Conservation (phyloP, 64 coral and sea anemone genomes). For the Porites lutea region DNA sequence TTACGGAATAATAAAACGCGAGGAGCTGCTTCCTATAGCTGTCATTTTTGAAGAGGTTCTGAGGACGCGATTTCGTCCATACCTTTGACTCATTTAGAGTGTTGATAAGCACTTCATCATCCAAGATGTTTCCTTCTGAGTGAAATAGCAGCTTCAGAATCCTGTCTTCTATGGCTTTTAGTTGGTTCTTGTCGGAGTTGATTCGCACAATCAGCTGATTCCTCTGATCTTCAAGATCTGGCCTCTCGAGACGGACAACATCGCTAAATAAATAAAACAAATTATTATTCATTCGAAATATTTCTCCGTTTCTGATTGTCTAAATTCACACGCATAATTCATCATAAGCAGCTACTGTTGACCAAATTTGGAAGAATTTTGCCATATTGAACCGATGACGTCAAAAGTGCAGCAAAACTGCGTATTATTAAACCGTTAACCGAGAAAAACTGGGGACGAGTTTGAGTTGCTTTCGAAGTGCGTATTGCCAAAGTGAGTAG, state of each 20-base stretch:
- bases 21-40: background rate
- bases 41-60: no score
- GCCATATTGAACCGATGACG: no score
- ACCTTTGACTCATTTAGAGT: constrained; percentile 99
- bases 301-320: no score
- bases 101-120: constrained; percentile 98
- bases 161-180: constrained; percentile 98
- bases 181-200: constrained; percentile 98
- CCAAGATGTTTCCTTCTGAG: constrained; percentile 97
- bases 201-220: constrained; percentile 97
- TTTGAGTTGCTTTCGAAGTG: background rate
- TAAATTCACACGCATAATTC: no score
- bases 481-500: background rate
- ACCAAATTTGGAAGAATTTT: no score
- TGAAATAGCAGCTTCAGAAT: constrained; percentile 96
- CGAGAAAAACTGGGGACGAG: no score
- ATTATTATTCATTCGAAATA: background rate
- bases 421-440: no score
- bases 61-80: background rate
- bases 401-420: no score
- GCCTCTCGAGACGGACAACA: constrained; percentile 93
- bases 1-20: no score
- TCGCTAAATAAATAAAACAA: constrained; percentile 62
- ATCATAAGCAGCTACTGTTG: no score
- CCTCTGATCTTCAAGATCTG: constrained; percentile 97